Base-by-base conservation (phyloP, 2,888 invertebrate genomes). In the Cheilosia pagana region DNA sequence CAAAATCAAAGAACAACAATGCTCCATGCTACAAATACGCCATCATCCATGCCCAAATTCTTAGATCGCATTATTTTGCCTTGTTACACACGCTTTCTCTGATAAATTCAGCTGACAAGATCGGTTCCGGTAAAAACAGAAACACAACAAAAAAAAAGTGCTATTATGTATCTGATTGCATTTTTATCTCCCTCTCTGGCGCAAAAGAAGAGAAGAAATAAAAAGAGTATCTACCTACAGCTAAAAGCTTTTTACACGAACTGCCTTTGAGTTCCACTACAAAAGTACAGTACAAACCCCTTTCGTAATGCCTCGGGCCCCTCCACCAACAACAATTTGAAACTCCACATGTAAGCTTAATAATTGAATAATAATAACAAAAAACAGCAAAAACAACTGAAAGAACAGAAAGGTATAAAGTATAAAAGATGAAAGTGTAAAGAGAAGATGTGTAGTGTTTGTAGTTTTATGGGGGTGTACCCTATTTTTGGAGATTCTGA, bases 1-100 rank as follows among this genome's bases (percentile, higher is more conserved):
- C 41, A 28, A 6, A 25, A 39, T 23, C 14, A 25, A 21, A 5
- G 19, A 21, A 50, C n/a, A 75, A 60, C 76, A n/a, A n/a, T 23
- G 67, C 67, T 59, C 25, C 19, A 1, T 60, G 67, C 45, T 25
- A 68, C 76, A 68, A 52, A 52, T 60, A 43, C 8, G 14, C 60
- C 60, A 68, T 67, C 67, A 68, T 60, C 67, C 76, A 57, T 76
- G 67, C 31, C 59, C 59, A 59, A 76, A 65, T 28, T 39, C 39
- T 48, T 63, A n/a, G 19, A 48, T 28, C 10, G 45, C 45, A 53
- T 35, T 57, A 35, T 8, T 65, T 65, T 25, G 45, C 25, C 48
- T 39, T 65, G 74, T 48, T 65, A 57, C 74, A 57, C 19, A 59
- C 75, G 67, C 75, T 75, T 75, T 75, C 75, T 75, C 75, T 59